Conservation (phyloP, 2,888 invertebrate species). For the Diogma glabrata region DNA sequence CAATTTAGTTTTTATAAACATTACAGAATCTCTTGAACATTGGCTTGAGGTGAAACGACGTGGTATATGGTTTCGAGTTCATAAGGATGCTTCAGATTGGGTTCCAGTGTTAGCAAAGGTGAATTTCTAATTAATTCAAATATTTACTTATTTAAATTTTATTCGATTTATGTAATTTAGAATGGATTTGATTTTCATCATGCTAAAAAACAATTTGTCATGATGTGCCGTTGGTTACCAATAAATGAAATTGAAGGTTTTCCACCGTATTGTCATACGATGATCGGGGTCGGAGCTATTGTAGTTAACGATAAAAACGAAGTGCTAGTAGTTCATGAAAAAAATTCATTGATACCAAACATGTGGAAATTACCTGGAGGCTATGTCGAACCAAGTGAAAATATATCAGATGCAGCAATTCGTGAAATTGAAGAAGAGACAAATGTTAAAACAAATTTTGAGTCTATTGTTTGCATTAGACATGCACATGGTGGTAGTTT, state of each 20-base stretch:
- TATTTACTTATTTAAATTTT: constrained; percentile 10
- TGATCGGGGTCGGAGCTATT: constrained; percentile 74
- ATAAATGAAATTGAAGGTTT: constrained; percentile 46
- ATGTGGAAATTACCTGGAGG: constrained; percentile 90
- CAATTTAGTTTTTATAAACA: constrained; percentile 12
- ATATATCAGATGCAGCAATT: constrained; percentile 65
- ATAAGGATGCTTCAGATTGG: constrained; percentile 57
- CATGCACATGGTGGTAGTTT: constrained; percentile 67
- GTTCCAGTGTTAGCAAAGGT: constrained; percentile 63
- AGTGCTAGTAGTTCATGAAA: constrained; percentile 71
- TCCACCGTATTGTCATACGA: constrained; percentile 70
- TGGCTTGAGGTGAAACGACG: constrained; percentile 55
- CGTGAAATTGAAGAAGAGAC: constrained; percentile 90
- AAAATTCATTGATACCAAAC: constrained; percentile 35
- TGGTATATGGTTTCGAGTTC: constrained; percentile 73
- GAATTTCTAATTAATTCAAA: no score
- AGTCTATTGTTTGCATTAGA: constrained; percentile 61
- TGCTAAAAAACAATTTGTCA: constrained; percentile 64
- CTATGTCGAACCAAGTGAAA: constrained; percentile 82
- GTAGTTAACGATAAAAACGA: constrained; percentile 67
- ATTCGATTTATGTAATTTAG: constrained; percentile 31
- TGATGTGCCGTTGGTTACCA: constrained; percentile 74
- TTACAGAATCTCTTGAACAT: constrained; percentile 53
- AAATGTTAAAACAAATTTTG: constrained; percentile 62
- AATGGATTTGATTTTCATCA: constrained; percentile 82